Percentiles rank a stretch among this genome's conserved stretches.
phyloP scores from a whole-genome alignment of 2,113 vertebrate species.

The Coturnix japonica region DNA sequence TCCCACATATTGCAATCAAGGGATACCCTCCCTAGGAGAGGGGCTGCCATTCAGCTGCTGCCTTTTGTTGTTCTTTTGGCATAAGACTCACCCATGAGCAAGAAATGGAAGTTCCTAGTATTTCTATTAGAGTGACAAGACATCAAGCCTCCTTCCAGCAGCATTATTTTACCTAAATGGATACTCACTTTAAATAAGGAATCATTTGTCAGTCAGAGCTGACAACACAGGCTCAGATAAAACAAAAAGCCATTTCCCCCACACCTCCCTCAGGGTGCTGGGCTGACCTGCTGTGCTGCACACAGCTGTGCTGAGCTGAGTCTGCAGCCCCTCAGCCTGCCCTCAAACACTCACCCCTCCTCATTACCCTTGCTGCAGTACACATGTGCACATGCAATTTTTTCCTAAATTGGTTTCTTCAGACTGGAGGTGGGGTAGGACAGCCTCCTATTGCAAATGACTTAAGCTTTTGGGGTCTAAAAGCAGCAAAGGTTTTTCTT shows the following conservation, averaged over 20 bases:
- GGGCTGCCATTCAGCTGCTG: neutral
- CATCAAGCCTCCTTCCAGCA: neutral
- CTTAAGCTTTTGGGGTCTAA: neutral
- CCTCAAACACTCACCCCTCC: neutral
- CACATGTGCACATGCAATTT: rapidly evolving
- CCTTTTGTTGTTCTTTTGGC: neutral
- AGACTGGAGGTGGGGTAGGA: neutral
- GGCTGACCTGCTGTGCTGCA: neutral
- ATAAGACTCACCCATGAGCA: neutral
- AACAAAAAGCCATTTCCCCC: neutral
- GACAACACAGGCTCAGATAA: neutral
- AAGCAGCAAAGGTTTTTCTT: neutral
- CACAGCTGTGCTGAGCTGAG: neutral
- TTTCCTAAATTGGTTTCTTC: neutral
- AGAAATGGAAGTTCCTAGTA: neutral
- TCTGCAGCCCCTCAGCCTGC: neutral
- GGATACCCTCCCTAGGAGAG: neutral
- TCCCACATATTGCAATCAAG: neutral
- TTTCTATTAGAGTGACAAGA: neutral
- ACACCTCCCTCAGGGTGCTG: neutral
- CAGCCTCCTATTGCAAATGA: neutral
- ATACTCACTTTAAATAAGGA: neutral
- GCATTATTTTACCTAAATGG: neutral
- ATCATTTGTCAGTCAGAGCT: neutral
- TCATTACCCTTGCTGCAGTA: neutral